Conservation (phyloP, 2,888 invertebrate genomes). For the Trimorus sp. region DNA sequence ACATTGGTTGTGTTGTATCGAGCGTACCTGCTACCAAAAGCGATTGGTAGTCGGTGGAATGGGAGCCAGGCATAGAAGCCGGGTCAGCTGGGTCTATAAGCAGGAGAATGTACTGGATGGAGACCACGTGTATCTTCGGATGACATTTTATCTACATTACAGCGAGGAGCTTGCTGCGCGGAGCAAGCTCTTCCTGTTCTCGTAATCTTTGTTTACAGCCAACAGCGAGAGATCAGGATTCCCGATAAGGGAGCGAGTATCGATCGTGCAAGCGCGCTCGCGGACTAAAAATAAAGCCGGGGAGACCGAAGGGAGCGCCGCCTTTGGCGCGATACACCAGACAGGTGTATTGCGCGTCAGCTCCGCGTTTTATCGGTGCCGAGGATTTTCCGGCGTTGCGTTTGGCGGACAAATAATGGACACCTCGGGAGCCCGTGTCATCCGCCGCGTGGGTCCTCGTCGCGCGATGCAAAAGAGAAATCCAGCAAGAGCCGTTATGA, state of each 20-base stretch:
- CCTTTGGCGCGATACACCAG: constrained; percentile 28
- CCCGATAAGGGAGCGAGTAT: constrained; percentile 65
- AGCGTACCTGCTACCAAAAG: constrained; percentile 58
- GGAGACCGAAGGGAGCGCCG: constrained; percentile 60
- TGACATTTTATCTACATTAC: constrained; percentile 63
- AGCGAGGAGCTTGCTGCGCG: constrained; percentile 57
- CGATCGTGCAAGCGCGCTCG: constrained; percentile 61
- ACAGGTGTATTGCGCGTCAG: constrained; percentile 47
- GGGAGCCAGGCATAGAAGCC: constrained; percentile 23
- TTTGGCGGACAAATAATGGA: constrained; percentile 13
- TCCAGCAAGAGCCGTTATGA: constrained; percentile 55
- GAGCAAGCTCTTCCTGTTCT: constrained; percentile 65
- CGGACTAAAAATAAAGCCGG: constrained; percentile 48
- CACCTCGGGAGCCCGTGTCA: constrained; percentile 11
- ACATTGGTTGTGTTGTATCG: constrained; percentile 48
- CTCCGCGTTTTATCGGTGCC: constrained; percentile 5
- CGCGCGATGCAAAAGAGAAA: constrained; percentile 53
- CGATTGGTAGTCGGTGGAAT: constrained; percentile 49
- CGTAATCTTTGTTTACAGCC: constrained; percentile 68
- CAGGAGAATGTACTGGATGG: constrained; percentile 55
- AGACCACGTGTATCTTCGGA: constrained; percentile 60
- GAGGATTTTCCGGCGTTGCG: constrained; percentile 18
- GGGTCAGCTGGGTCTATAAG: constrained; percentile 54
- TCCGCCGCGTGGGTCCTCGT: background rate
- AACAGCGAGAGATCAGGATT: constrained; percentile 65